Evolutionary conservation across 2,888 invertebrate species (phyloP), one percentile per base, ranked within the genome.

Genomic region (Eristalis tenax): DNA sequence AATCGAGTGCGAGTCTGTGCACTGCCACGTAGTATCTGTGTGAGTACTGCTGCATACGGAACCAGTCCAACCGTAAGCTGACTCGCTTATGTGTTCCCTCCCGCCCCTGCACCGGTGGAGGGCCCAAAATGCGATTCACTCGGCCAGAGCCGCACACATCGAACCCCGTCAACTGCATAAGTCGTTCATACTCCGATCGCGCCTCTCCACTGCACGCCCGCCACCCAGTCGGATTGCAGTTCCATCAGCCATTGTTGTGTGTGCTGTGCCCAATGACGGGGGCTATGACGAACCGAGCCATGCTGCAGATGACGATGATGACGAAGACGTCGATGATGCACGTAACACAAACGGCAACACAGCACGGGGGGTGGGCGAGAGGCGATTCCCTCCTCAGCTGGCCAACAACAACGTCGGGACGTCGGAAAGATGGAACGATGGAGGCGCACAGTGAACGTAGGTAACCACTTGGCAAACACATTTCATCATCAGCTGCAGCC

Each of bases 391-490:
- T 71, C 71, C 63, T 63, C 69, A 66, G 81, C 56, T 71, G 71
- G 32, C 59, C 69, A 40, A 18, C 63, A 32, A 32, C 32, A 32
- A 32, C 32, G 32, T 10, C 28, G 23, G 11, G 2, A 35, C 35
- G 35, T 1, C 2, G 35, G 35, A 35, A 35, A 57, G 50, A 50
- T 75, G 59, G 15, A 80, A 38, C 38, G 50, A 18, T 50, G 50
- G 50, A 50, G 50, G 50, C 18, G 50, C 50, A 50, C 70, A 66
- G 15, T 28, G 76, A 63, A 74, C 78, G 68, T 74, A 78, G 83
- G 83, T 78, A 83, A 83, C 83, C 66, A 79, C 86, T 87, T 87
- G 71, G 86, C 71, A 75, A 87, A 83, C 75, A 50, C 50, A 87
- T 83, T 87, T 87, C 83, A 87, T 87, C 87, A 70, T 66, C 85